phyloP scores from a whole-genome alignment of 1,140 invertebrate species.

The Bombus polaris region DNA sequence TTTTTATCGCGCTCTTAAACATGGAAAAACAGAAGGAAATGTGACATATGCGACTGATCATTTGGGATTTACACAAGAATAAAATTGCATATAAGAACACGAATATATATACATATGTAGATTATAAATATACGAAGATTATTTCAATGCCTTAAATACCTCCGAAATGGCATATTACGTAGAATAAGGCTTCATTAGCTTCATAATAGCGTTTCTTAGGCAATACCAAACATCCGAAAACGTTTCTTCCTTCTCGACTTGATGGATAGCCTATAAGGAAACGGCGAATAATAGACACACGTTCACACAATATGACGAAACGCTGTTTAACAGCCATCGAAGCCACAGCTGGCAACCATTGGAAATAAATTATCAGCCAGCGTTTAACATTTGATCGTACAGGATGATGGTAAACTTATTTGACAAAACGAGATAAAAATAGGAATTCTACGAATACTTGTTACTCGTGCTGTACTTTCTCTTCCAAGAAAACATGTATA shows the following conservation, averaged over 20 bases:
- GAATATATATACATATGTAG: background rate
- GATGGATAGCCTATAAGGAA: background rate
- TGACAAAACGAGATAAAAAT: background rate
- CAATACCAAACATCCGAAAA: background rate
- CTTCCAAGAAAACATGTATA: background rate
- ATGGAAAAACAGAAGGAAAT: background rate
- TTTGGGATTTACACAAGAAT: background rate
- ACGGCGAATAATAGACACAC: background rate
- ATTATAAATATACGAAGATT: background rate
- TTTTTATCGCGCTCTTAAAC: background rate
- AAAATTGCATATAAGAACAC: too few species aligned
- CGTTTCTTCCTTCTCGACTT: background rate
- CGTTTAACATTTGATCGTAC: background rate
- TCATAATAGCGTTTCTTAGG: background rate
- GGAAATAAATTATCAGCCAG: background rate
- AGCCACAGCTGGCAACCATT: too few species aligned
- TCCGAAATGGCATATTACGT: background rate
- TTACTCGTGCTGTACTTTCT: background rate
- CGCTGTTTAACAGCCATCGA: background rate
- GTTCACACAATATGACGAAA: constrained; percentile 4
- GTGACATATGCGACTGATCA: too few species aligned
- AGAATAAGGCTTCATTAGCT: background rate
- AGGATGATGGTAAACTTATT: background rate
- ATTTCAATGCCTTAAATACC: background rate
- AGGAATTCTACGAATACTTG: background rate